Evolutionary conservation across 2,888 invertebrate genomes (phyloP).

Genomic region (Monochamus alternatus): DNA sequence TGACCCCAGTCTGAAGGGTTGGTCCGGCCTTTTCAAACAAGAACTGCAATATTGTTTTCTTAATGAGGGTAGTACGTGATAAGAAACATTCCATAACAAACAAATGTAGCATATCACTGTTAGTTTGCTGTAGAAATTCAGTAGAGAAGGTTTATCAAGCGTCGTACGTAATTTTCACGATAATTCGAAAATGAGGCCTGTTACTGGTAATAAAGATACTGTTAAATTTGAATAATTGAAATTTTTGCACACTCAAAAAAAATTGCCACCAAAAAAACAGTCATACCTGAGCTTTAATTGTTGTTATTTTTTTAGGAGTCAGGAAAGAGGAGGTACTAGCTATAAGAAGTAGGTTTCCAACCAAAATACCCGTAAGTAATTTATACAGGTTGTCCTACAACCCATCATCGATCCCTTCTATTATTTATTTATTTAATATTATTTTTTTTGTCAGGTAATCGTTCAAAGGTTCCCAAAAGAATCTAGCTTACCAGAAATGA

Average conservation of each 20-base stretch:
- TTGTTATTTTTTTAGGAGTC: conserved; percentile 72
- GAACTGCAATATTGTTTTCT: too few relatives aligned
- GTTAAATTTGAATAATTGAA: too few relatives aligned
- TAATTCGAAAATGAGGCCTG: too few relatives aligned
- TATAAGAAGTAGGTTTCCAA: conserved; percentile 85
- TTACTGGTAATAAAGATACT: too few relatives aligned
- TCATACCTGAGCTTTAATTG: neutral
- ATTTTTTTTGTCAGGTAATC: conserved; percentile 78
- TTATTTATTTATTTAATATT: too few relatives aligned
- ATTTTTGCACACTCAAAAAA: too few relatives aligned
- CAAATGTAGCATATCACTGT: neutral
- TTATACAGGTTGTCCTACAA: neutral
- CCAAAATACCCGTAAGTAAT: conserved; percentile 85
- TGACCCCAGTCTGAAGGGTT: too few relatives aligned
- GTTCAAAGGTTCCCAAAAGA: conserved; percentile 89
- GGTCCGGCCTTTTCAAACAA: too few relatives aligned
- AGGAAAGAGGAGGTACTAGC: conserved; percentile 85
- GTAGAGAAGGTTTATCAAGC: neutral
- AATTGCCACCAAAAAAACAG: too few relatives aligned
- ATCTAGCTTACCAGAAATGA: conserved; percentile 81
- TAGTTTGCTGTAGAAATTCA: neutral
- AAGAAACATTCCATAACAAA: conserved; percentile 7
- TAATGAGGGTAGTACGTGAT: conserved; percentile 9
- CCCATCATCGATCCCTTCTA: neutral
- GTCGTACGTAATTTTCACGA: too few relatives aligned